Conservation (phyloP, 2,888 invertebrate species). For the Nomada ruficornis region DNA sequence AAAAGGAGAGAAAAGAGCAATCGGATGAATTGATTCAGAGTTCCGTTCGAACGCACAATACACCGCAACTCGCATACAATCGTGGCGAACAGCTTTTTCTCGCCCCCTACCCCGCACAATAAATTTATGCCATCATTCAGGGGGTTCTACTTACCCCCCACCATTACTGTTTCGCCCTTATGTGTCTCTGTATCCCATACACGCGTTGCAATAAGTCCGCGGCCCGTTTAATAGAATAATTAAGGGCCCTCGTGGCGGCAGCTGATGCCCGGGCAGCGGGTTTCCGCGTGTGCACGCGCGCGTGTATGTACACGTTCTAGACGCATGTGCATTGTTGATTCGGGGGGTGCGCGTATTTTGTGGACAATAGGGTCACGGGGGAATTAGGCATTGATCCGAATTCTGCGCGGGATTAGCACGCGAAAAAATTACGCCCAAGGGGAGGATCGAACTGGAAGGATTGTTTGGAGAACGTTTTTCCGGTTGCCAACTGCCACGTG, state of each 20-base stretch:
- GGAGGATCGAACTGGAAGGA: background rate
- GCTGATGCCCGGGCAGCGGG: constrained; percentile 77
- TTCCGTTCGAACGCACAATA: constrained; percentile 69
- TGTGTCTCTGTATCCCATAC: constrained; percentile 36
- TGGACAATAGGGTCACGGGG: constrained; percentile 72
- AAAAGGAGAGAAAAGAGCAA: constrained; percentile 64
- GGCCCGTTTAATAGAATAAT: constrained; percentile 84
- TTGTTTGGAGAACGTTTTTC: background rate
- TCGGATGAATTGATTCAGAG: constrained; percentile 65
- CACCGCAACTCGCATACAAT: constrained; percentile 72
- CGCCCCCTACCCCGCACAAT: constrained; percentile 70
- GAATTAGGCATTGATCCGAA: constrained; percentile 68
- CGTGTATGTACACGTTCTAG: background rate
- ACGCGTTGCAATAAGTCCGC: constrained; percentile 81
- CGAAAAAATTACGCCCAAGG: constrained; percentile 63
- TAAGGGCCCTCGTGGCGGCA: constrained; percentile 82
- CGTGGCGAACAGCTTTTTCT: constrained; percentile 66
- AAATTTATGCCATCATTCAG: constrained; percentile 78
- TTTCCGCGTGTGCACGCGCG: constrained; percentile 18
- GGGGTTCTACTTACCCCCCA: constrained; percentile 40
- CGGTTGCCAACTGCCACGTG: background rate
- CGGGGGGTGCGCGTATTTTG: constrained; percentile 66
- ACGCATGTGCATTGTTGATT: constrained; percentile 67
- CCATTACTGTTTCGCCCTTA: background rate
- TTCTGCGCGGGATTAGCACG: constrained; percentile 73